Base-by-base conservation (phyloP, 1,140 invertebrate genomes). In the Nebria ingens region DNA sequence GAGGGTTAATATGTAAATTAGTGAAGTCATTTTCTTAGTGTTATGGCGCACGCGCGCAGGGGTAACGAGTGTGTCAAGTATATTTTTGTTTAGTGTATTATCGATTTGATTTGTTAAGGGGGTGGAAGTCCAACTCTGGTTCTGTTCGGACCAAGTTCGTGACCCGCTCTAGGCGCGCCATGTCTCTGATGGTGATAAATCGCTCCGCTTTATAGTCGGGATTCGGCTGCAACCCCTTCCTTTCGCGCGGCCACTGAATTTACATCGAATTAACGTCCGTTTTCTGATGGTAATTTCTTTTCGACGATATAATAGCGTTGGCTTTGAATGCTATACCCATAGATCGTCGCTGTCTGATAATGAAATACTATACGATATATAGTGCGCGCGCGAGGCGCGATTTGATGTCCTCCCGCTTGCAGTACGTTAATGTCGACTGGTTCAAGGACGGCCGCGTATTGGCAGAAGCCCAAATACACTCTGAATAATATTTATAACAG, bases 261-360 rank as follows among this genome's bases (percentile, higher is more conserved):
- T 55, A 50, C 54, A 51, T 52, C 21, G 25, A 56, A 52, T 56
- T 56, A 56, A 52, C 49, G 55, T 29, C 49, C 50, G 19, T 49
- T 34, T 49, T 38, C 15, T 19, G 45, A 51, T 25, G 45, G 23
- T 51, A 51, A 52, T 53, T 53, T 56, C 50, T 56, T 56, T 52
- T 51, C 45, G 42, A 22, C 40, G 20, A 19, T 25, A 22, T 21
- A 40, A 34, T 22, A 13, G 19, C 40, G 19, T 19, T 52, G 15
- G 51, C 17, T n/a, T n/a, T 34, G 25, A n/a, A 6, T 34, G 25
- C n/a, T 34, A 34, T 34, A 34, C 6, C 25, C 25, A 34, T 9
- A 34, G 25, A 34, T 34, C 25, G 6, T 34, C n/a, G 25, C 25
- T 9, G 6, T n/a, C 25, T 34, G 25, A 34, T 34, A 34, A 34